Evolutionary conservation across 2,888 invertebrate genomes (phyloP).

Genomic region (Mystacides longicornis): DNA sequence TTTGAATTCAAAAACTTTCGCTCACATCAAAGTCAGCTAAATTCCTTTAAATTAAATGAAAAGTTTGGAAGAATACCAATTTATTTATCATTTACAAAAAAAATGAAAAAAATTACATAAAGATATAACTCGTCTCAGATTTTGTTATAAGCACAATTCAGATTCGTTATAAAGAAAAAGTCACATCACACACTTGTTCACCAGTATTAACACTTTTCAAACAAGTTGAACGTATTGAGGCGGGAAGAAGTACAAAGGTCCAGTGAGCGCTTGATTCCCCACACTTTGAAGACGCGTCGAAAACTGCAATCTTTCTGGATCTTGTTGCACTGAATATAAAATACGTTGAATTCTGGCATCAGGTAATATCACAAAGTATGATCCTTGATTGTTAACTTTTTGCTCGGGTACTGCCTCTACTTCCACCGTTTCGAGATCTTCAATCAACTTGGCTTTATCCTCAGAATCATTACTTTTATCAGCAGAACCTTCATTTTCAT

Average conservation of each 20-base stretch:
- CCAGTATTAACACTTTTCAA: constrained; percentile 2
- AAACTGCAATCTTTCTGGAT: constrained; percentile 19
- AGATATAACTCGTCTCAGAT: neutral
- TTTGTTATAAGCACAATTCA: neutral
- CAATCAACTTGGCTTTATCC: neutral
- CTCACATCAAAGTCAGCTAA: no score
- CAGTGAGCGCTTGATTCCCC: constrained; percentile 5
- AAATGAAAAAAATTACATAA: neutral
- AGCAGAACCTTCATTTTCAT: constrained; percentile 5
- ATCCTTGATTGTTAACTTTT: constrained; percentile 9
- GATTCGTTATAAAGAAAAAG: neutral
- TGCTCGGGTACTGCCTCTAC: neutral
- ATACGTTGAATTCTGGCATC: constrained; percentile 18
- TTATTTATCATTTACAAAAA: neutral
- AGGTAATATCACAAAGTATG: constrained; percentile 20
- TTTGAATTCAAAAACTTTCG: no score
- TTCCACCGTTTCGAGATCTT: constrained; percentile 2
- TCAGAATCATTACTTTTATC: no score
- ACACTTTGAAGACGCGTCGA: constrained; percentile 20
- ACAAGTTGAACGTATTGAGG: constrained; percentile 16
- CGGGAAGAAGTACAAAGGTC: constrained; percentile 14
- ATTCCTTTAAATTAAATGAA: no score
- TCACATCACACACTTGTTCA: neutral
- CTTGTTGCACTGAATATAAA: constrained; percentile 14
- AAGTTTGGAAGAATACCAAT: no score